Base-by-base conservation (phyloP, 2,113 vertebrate genomes). In the Atherinomorus stipes region DNA sequence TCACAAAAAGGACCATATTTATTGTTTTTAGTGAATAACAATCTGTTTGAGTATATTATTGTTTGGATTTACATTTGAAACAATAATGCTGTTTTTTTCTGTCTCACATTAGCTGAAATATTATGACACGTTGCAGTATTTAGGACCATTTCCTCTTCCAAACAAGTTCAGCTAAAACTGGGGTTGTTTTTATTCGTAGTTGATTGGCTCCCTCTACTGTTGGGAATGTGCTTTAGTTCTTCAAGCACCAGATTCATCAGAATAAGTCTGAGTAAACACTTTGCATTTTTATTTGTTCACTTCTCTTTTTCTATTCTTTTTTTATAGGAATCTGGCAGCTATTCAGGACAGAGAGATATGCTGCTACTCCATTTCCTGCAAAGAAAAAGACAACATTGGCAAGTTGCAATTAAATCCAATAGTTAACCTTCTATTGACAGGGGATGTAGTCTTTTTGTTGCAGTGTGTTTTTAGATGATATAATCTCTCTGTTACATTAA, bases 311-410 rank as follows among this genome's bases (percentile, higher is more conserved):
- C 25, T 49, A 21, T 81, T 38, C 58, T 7, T 1, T 15, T 40
- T 78, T 67, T 78, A 9, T 66, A 95, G 95, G 93, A 96, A 95
- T 74, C 88, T 96, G 79, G 90, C 94, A 74, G 94, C 95, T 68
- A 95, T 95, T 91, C 94, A 95, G 88, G 95, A 96, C 92, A 91
- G 94, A 88, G 92, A 95, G 90, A 95, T 96, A 65, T 94, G 93
- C 89, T 95, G 92, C 88, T 95, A 96, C 88, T 97, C 93, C 12
- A 93, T 95, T 94, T 96, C 95, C 47, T 95, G 94, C 87, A 95
- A 95, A 94, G 93, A 94, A 90, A 95, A 95, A 90, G 94, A 96
- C 94, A 95, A 96, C 85, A 95, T 94, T 37, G 94, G 94, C 93
- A 92, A 94, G 93, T 67, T 77, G 16, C 16, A 25, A 2, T 38